Evolutionary conservation across 2,113 vertebrate genomes (phyloP), one percentile per base, ranked within the genome.

Genomic region (Oreochromis spilurus): DNA sequence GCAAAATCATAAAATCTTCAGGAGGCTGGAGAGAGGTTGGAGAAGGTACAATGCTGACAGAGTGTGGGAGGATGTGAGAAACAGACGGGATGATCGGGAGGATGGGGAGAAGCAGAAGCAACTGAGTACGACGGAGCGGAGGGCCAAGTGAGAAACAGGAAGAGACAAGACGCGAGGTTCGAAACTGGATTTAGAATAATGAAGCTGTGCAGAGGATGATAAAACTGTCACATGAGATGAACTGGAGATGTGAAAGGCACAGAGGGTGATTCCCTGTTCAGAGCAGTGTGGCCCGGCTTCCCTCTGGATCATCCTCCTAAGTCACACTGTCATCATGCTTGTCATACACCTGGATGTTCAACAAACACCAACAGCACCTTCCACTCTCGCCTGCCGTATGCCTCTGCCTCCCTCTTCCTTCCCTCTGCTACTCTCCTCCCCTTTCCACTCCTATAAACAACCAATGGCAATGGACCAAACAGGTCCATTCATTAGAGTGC

Each of bases 1-100:
- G 89, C 82, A 87, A 60, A 84, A 88, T 92, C 91, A 95, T 94
- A 84, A 95, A 96, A 95, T 93, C 81, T 95, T 94, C 88, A 94
- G 88, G 82, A 94, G 89, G 85, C 70, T 88, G 85, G 24, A 82
- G 89, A 89, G 87, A 91, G 85, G 79, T 84, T 80, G 88, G 86
- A 87, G 88, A 85, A 88, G 85, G 86, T 87, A 84, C 83, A 91
- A 85, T 83, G 87, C 48, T 38, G 90, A 91, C 88, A 83, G 87
- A 80, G 75, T 84, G 93, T 89, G 92, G 83, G 88, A 91, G 87
- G 85, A 84, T 85, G 86, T 85, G 86, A 92, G 85, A 84, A 90
- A 83, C 62, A 36, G 60, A 88, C 55, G 79, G 72, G 70, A 87
- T 52, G 83, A 86, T 53, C 8, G 43, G 72, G 84, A 77, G 60